A percentile compares a stretch with the other conserved stretches of the same genome.
These are phyloP conservation scores for Orycteropus afer DNA, from an alignment of 2,113 vertebrate genomes.

Conservation along the genomic window DNA sequence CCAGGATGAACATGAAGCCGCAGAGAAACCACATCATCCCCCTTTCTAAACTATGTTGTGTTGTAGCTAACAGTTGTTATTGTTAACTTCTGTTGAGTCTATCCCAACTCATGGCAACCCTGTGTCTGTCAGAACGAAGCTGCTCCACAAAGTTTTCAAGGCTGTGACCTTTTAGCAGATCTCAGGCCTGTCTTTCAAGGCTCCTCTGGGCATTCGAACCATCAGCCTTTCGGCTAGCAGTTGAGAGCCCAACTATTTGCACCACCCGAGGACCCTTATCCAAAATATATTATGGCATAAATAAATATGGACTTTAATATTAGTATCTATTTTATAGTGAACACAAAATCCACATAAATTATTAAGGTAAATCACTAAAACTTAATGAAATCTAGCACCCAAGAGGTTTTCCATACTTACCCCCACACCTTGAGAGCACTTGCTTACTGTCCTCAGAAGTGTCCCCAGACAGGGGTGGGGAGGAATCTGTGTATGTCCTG, in stretches of 20 bases:
- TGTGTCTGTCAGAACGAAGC: not conserved
- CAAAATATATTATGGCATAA: not conserved
- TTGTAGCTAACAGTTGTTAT: too few relatives aligned
- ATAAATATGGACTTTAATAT: not conserved
- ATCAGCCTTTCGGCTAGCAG: not conserved
- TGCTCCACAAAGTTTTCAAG: not conserved
- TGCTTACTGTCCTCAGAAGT: not conserved
- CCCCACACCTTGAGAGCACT: not conserved
- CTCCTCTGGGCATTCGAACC: too few relatives aligned
- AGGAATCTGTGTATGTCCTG: not conserved
- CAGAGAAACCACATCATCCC: not conserved
- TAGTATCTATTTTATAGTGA: slow-evolving; percentile 1
- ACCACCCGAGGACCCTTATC: not conserved
- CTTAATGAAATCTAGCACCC: not conserved
- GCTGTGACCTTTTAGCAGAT: too few relatives aligned
- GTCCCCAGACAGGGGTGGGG: not conserved
- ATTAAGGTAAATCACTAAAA: not conserved
- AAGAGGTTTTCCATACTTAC: not conserved
- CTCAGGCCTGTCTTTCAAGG: too few relatives aligned
- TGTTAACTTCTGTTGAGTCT: too few relatives aligned
- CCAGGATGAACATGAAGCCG: not conserved
- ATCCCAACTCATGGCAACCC: too few relatives aligned
- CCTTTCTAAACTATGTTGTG: not conserved
- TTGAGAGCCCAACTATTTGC: not conserved
- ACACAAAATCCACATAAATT: not conserved